These are phyloP conservation scores for Dioctria linearis DNA, from an alignment of 2,888 invertebrate species.

Conservation along the genomic window DNA sequence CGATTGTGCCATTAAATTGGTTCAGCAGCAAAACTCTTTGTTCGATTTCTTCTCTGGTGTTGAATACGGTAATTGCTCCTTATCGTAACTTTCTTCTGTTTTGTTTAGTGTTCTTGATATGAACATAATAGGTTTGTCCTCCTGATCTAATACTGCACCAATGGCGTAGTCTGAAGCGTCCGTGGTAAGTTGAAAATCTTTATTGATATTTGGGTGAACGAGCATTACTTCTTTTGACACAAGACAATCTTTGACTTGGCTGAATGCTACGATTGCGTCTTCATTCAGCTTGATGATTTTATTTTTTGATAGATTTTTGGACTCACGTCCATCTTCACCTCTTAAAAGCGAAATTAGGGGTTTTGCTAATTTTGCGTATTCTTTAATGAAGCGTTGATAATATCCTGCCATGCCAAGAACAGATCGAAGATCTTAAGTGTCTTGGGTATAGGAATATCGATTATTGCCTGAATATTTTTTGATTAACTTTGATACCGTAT, in stretches of 20 bases:
- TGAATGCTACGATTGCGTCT: background rate
- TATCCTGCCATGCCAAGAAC: background rate
- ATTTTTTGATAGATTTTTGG: no score
- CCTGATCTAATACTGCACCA: background rate
- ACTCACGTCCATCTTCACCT: background rate
- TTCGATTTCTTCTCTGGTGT: no score
- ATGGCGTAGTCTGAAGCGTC: conserved; percentile 12
- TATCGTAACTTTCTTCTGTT: conserved; percentile 57
- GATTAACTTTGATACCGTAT: background rate
- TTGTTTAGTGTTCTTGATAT: conserved; percentile 55
- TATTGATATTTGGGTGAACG: background rate
- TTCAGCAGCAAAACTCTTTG: no score
- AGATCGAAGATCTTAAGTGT: no score
- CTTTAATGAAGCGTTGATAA: background rate
- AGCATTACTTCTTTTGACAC: conserved; percentile 3
- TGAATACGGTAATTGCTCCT: no score
- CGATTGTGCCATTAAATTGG: no score
- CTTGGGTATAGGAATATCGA: background rate
- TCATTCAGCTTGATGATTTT: no score
- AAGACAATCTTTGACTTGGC: background rate
- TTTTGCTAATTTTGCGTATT: background rate
- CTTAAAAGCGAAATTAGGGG: no score
- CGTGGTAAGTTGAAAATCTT: background rate
- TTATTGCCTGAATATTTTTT: background rate
- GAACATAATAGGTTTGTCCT: conserved; percentile 47